Percentiles rank a stretch among this genome's conserved stretches.
These are phyloP conservation scores for Alexandromys fortis DNA, from an alignment of 2,113 vertebrate species.

Conservation along the genomic window DNA sequence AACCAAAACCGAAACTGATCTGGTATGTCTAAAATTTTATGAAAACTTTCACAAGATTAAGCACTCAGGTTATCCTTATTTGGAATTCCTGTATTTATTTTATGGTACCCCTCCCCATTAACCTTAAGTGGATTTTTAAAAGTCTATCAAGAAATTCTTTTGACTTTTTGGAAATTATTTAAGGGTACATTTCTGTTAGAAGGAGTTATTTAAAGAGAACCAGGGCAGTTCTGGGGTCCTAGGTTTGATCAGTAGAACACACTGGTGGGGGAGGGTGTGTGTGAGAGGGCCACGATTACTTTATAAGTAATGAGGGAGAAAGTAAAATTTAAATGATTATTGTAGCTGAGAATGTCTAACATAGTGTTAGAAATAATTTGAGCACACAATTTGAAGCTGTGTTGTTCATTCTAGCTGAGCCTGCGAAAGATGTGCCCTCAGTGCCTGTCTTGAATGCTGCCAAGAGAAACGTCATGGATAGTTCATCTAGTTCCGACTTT, in stretches of 20 bases:
- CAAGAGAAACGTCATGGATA: slow-evolving; percentile 89
- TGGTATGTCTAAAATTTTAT: background rate
- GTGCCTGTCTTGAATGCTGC: slow-evolving; percentile 89
- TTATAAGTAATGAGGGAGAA: background rate
- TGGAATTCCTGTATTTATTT: background rate
- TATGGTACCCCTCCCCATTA: background rate
- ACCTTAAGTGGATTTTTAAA: background rate
- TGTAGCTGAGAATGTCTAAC: background rate
- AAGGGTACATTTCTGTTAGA: background rate
- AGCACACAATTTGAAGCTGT: slow-evolving; percentile 35
- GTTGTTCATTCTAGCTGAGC: slow-evolving; percentile 80
- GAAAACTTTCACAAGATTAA: slow-evolving; percentile 33
- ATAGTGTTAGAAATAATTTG: background rate
- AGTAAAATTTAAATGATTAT: background rate
- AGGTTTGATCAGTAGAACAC: background rate
- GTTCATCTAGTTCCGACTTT: slow-evolving; percentile 81
- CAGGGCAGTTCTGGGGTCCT: background rate
- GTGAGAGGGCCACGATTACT: background rate
- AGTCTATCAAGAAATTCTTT: background rate
- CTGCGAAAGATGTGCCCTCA: slow-evolving; percentile 86
- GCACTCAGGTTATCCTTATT: background rate
- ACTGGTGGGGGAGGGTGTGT: no score
- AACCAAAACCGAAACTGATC: background rate
- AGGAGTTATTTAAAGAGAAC: background rate
- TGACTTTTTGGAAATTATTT: slow-evolving; percentile 32